These are phyloP conservation scores for Calliopsis andreniformis DNA, from an alignment of 1,140 invertebrate species.

Conservation along the genomic window DNA sequence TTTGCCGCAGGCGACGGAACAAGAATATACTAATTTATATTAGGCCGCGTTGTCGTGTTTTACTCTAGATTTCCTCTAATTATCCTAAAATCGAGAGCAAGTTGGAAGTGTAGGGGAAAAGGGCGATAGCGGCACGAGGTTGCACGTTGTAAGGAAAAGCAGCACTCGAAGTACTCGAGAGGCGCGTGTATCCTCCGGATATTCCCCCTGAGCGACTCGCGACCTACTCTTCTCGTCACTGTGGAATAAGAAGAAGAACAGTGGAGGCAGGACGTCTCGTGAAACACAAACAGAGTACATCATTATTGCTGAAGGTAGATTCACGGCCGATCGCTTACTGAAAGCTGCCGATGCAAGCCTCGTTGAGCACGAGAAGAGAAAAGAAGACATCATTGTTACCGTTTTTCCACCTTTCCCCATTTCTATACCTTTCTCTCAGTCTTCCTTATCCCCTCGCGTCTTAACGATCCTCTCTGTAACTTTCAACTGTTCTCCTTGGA, in stretches of 20 bases:
- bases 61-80: conserved; percentile 46
- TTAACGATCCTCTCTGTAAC: conserved; percentile 50
- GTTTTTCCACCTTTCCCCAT: conserved; percentile 28
- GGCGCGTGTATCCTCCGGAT: conserved; percentile 30
- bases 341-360: conserved; percentile 66
- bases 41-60: conserved; percentile 22
- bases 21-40: conserved; percentile 44
- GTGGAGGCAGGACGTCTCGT: neutral
- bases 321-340: conserved; percentile 67
- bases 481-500: conserved; percentile 39
- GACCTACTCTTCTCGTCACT: conserved; percentile 10
- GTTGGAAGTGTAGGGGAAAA: neutral
- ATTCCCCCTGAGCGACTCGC: conserved; percentile 29
- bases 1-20: conserved; percentile 17
- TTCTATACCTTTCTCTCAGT: conserved; percentile 24
- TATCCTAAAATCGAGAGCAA: conserved; percentile 3
- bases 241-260: neutral
- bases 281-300: conserved; percentile 62
- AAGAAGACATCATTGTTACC: conserved; percentile 66
- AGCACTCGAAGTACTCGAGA: conserved; percentile 25
- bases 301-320: conserved; percentile 70
- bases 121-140: conserved; percentile 7
- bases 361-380: conserved; percentile 65
- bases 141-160: neutral
- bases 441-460: conserved; percentile 11